These are phyloP conservation scores for Caenorhabditis tropicalis DNA, from an alignment of 1,140 invertebrate species.

Conservation along the genomic window DNA sequence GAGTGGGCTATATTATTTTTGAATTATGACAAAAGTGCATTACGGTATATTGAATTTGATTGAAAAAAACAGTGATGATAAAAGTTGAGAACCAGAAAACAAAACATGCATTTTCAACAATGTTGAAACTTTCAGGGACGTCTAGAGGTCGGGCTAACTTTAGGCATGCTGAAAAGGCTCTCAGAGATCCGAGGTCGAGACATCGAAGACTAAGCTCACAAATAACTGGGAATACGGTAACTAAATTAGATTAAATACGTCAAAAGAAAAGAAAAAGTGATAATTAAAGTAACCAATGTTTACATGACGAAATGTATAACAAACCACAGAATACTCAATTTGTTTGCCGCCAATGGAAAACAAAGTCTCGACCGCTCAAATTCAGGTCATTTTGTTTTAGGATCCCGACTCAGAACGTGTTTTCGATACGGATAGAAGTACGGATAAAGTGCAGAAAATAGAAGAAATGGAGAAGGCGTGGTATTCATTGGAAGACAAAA, in stretches of 20 bases:
- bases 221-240: not conserved
- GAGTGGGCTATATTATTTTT: too few relatives aligned
- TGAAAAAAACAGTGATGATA: too few relatives aligned
- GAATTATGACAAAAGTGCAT: too few relatives aligned
- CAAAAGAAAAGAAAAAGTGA: not conserved
- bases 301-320: too few relatives aligned
- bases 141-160: slow-evolving; percentile 15
- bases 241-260: not conserved
- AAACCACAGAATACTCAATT: too few relatives aligned
- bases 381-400: not conserved
- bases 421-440: not conserved
- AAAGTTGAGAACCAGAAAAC: too few relatives aligned
- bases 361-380: too few relatives aligned
- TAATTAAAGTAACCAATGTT: not conserved
- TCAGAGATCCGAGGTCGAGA: not conserved
- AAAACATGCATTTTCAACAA: too few relatives aligned
- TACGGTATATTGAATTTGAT: too few relatives aligned
- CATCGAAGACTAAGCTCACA: not conserved
- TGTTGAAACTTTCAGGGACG: not conserved
- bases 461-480: slow-evolving; percentile 7
- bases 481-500: not conserved
- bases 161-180: slow-evolving; percentile 19
- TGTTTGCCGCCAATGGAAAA: too few relatives aligned
- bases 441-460: not conserved
- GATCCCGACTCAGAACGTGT: not conserved